phyloP scores from a whole-genome alignment of 2,113 vertebrate genomes.

The Anseranas semipalmata region DNA sequence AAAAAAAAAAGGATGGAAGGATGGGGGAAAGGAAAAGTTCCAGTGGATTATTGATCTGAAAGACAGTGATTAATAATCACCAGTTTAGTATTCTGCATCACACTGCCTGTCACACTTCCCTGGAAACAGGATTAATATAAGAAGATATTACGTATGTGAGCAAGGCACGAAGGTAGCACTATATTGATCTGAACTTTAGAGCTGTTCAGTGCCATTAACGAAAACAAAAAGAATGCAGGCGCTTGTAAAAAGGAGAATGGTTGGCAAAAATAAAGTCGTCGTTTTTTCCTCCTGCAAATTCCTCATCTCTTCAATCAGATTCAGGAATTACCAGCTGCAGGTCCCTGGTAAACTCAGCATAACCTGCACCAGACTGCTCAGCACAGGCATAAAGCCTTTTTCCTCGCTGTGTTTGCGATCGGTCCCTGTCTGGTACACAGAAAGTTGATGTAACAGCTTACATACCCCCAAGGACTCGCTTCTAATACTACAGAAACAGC shows the following conservation, averaged over 20 bases:
- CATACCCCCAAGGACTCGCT: not conserved
- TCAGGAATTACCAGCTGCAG: not conserved
- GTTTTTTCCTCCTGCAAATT: not conserved
- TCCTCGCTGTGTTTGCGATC: not conserved
- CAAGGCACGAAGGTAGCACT: constrained; percentile 65
- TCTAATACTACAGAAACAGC: not conserved
- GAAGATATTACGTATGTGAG: constrained; percentile 76
- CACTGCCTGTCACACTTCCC: constrained; percentile 68
- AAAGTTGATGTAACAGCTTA: constrained; percentile 39
- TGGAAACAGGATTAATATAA: constrained; percentile 76
- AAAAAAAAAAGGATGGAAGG: too few species aligned
- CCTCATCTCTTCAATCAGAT: not conserved
- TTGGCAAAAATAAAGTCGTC: not conserved
- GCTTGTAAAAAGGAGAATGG: not conserved
- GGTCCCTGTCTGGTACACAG: not conserved
- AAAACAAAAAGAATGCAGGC: constrained; percentile 42
- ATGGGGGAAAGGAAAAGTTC: constrained; percentile 46
- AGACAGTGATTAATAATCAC: constrained; percentile 74
- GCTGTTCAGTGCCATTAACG: constrained; percentile 62
- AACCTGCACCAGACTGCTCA: not conserved
- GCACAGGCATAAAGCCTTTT: not conserved
- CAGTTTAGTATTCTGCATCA: constrained; percentile 72
- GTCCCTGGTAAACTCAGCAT: not conserved
- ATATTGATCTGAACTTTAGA: constrained; percentile 74
- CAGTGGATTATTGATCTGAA: constrained; percentile 70